phyloP scores from a whole-genome alignment of 2,113 vertebrate species.

The Aspidoscelis tigris region DNA sequence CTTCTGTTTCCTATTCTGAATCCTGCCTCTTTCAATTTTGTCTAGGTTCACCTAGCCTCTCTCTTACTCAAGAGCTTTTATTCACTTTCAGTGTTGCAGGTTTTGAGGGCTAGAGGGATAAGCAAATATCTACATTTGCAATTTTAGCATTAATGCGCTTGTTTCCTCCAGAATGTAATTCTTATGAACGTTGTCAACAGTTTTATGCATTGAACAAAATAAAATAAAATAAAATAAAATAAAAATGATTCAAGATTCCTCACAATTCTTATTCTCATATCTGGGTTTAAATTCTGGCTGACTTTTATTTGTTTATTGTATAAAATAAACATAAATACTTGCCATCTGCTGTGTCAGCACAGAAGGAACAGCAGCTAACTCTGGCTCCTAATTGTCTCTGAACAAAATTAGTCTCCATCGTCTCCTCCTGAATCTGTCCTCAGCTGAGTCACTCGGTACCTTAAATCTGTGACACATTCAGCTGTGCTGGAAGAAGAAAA shows the following conservation, averaged over 20 bases:
- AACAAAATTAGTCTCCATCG: constrained; percentile 43
- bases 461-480: constrained; percentile 33
- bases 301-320: neutral
- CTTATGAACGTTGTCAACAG: too few relatives aligned
- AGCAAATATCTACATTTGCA: too few relatives aligned
- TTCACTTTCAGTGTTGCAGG: too few relatives aligned
- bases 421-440: constrained; percentile 26
- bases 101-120: too few relatives aligned
- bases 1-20: too few relatives aligned
- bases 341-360: constrained; percentile 19
- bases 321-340: constrained; percentile 34
- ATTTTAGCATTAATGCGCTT: too few relatives aligned
- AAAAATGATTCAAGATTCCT: constrained; percentile 13
- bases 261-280: constrained; percentile 25
- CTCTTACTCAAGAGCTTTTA: too few relatives aligned
- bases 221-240: too few relatives aligned
- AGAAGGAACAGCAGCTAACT: constrained; percentile 42
- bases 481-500: constrained; percentile 35
- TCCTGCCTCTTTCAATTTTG: too few relatives aligned
- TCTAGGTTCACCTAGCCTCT: too few relatives aligned
- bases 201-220: too few relatives aligned
- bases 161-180: too few relatives aligned
- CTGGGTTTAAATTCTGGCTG: constrained; percentile 28
- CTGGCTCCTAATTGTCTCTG: constrained; percentile 2
- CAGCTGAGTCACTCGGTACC: constrained; percentile 44